Conservation (phyloP, 2,797 vertebrate species). For the Delichon dasypus region DNA sequence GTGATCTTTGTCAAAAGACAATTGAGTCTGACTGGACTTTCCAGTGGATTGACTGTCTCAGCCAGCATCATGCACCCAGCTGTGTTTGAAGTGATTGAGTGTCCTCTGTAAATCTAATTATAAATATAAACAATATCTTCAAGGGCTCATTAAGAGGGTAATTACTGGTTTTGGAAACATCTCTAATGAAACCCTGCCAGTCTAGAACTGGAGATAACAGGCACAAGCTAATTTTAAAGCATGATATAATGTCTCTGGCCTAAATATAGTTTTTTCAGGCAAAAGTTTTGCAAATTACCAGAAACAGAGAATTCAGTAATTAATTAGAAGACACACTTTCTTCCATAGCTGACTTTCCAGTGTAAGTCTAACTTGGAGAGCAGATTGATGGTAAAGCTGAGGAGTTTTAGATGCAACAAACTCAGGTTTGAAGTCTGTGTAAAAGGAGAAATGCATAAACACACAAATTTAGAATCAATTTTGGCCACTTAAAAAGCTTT, state of each 20-base stretch:
- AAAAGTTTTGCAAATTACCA: neutral
- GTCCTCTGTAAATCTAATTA: neutral
- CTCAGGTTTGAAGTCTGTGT: neutral
- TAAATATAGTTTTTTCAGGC: neutral
- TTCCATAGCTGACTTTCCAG: neutral
- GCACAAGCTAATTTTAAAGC: neutral
- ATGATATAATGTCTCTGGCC: neutral
- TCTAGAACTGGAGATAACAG: neutral
- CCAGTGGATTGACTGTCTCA: neutral
- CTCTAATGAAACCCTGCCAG: neutral
- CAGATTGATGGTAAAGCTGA: neutral
- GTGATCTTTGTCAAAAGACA: neutral
- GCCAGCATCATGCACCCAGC: neutral
- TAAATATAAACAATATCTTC: neutral
- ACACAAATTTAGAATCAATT: neutral
- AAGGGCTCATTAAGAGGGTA: neutral
- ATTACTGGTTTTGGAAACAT: neutral
- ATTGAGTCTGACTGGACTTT: neutral
- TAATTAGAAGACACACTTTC: neutral
- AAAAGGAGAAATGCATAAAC: neutral
- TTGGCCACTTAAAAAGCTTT: neutral
- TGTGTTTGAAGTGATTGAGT: neutral
- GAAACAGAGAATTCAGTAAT: neutral
- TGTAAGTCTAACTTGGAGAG: neutral
- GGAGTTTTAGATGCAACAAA: neutral